These are phyloP conservation scores for Diadegma fenestrale DNA, from an alignment of 2,888 invertebrate genomes.

Conservation along the genomic window DNA sequence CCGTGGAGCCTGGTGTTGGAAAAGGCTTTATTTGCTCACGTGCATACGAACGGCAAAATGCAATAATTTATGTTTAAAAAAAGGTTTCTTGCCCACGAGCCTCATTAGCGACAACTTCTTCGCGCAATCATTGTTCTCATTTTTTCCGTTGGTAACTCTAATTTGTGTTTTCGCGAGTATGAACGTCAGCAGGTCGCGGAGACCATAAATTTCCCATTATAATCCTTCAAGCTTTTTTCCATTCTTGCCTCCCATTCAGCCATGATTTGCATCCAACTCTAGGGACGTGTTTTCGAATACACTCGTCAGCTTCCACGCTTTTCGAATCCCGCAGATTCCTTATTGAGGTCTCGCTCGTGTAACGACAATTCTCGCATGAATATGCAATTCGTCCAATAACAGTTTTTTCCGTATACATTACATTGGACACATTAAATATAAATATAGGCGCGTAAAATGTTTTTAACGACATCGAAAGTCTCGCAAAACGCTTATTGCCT, in stretches of 20 bases:
- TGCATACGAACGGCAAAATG: not conserved
- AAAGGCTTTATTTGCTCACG: conserved; percentile 41
- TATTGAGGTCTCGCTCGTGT: conserved; percentile 29
- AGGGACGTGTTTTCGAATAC: not conserved
- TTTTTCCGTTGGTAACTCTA: not conserved
- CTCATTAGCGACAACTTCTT: not conserved
- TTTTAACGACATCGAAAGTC: conserved; percentile 13
- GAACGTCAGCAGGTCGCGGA: too few relatives aligned
- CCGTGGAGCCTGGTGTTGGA: conserved; percentile 21
- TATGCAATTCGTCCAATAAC: conserved; percentile 38
- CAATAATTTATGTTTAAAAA: not conserved
- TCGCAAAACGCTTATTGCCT: not conserved
- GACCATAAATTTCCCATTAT: not conserved
- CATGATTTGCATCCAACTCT: not conserved
- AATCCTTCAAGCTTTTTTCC: not conserved
- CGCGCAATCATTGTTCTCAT: not conserved
- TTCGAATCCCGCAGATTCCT: conserved; percentile 3
- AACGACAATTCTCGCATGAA: conserved; percentile 55
- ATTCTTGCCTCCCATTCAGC: not conserved
- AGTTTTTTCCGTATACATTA: conserved; percentile 1
- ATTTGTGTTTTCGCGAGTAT: not conserved
- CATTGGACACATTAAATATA: not conserved
- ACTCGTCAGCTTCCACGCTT: not conserved
- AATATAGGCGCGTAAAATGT: conserved; percentile 4
- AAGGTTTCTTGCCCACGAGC: not conserved